These are phyloP conservation scores for Phalera bucephala DNA, from an alignment of 2,888 invertebrate species.

Conservation along the genomic window DNA sequence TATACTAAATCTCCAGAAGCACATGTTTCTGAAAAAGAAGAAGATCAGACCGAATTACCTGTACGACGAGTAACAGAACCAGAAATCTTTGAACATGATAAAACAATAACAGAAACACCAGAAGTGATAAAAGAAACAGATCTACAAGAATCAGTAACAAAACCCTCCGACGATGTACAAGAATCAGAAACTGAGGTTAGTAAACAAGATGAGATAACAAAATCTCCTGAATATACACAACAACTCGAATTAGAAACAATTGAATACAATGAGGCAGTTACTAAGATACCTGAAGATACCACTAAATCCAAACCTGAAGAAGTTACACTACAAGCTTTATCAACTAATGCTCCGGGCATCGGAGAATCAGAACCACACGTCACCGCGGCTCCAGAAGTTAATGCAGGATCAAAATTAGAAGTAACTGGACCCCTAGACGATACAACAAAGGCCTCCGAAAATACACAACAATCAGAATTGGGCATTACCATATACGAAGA, in stretches of 20 bases:
- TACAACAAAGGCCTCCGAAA: no score
- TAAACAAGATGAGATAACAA: not conserved
- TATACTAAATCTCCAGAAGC: conserved; percentile 11
- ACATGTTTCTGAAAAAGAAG: conserved; percentile 3
- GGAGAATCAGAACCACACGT: no score
- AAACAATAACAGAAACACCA: not conserved
- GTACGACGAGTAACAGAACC: conserved; percentile 6
- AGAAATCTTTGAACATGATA: not conserved
- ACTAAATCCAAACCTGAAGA: no score
- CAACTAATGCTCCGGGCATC: no score
- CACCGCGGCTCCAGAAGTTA: no score
- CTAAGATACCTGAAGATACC: no score
- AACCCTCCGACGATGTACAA: not conserved
- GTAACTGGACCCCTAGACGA: no score
- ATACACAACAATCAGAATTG: not conserved
- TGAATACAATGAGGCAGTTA: no score
- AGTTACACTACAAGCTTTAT: no score
- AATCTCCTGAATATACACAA: not conserved
- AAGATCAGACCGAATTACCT: conserved; percentile 11
- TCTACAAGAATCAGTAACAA: not conserved
- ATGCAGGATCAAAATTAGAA: no score
- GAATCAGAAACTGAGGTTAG: not conserved
- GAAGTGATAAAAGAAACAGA: not conserved
- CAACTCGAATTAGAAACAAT: not conserved
- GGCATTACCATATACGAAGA: not conserved